phyloP scores from a whole-genome alignment of 2,888 invertebrate species.

The Caprella mutica region DNA sequence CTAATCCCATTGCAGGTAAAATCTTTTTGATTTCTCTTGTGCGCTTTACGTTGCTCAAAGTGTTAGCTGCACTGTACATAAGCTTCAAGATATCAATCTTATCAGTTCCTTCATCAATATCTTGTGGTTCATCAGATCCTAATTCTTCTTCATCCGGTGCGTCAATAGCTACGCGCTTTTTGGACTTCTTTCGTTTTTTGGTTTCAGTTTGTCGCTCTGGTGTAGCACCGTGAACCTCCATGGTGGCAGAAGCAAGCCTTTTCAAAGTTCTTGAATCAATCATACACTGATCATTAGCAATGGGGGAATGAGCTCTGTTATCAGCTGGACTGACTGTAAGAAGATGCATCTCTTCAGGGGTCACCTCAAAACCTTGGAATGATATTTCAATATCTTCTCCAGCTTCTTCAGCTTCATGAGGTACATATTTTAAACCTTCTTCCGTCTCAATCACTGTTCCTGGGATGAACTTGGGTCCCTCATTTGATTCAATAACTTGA shows the following conservation, averaged over 20 bases:
- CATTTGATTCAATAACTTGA: conserved; percentile 56
- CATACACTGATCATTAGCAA: conserved; percentile 25
- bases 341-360: conserved; percentile 34
- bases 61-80: conserved; percentile 18
- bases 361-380: conserved; percentile 54
- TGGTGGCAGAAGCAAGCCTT: conserved; percentile 24
- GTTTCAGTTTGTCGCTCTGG: conserved; percentile 21
- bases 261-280: conserved; percentile 26
- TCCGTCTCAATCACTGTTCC: conserved; percentile 60
- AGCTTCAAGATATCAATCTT: conserved; percentile 21
- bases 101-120: conserved; percentile 24
- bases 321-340: conserved; percentile 22
- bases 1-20: conserved; percentile 7
- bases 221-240: conserved; percentile 28
- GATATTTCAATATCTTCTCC: conserved; percentile 50
- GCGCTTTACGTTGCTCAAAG: conserved; percentile 13
- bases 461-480: conserved; percentile 59
- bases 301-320: conserved; percentile 19
- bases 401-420: conserved; percentile 38
- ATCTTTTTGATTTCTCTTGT: conserved; percentile 24
- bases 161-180: conserved; percentile 16
- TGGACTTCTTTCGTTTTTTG: conserved; percentile 17
- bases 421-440: conserved; percentile 58
- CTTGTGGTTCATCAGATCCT: conserved; percentile 17
- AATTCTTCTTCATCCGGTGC: conserved; percentile 15